phyloP scores from a whole-genome alignment of 2,797 vertebrate genomes.

The Sorex maritimensis region DNA sequence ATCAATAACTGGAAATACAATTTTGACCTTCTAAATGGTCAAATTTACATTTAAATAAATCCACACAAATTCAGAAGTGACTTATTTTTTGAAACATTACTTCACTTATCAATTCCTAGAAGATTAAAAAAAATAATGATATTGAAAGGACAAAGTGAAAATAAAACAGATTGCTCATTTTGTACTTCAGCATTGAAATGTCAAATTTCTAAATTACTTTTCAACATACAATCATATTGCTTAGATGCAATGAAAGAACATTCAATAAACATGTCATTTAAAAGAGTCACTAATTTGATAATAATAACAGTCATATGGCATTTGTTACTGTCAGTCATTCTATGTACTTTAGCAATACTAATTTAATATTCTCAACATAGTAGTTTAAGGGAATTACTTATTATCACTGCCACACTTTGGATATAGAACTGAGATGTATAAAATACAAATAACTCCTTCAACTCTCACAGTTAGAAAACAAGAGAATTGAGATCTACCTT shows the following conservation, averaged over 20 bases:
- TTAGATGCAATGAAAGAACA: neutral
- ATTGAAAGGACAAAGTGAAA: constrained; percentile 68
- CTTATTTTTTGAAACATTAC: constrained; percentile 63
- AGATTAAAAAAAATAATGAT: constrained; percentile 74
- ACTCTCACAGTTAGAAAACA: neutral
- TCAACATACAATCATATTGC: neutral
- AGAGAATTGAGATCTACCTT: neutral
- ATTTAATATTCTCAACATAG: constrained; percentile 22
- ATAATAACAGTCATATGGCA: neutral
- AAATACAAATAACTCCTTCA: neutral
- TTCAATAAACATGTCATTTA: constrained; percentile 15
- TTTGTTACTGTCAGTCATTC: neutral
- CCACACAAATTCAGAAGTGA: constrained; percentile 37
- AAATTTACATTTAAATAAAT: constrained; percentile 83
- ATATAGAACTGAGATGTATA: neutral
- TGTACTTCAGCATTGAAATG: constrained; percentile 2
- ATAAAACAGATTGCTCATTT: constrained; percentile 39
- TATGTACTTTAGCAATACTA: neutral
- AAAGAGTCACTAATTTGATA: constrained; percentile 11
- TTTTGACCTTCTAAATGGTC: constrained; percentile 83
- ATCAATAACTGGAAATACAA: constrained; percentile 68
- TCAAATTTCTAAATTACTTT: neutral
- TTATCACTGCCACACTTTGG: neutral
- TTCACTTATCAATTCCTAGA: constrained; percentile 71
- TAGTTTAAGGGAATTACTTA: neutral